Percentiles rank a stretch among this genome's conserved stretches.
Evolutionary conservation across 2,113 vertebrate genomes (phyloP).

Genomic region (Pelusios castaneus): DNA sequence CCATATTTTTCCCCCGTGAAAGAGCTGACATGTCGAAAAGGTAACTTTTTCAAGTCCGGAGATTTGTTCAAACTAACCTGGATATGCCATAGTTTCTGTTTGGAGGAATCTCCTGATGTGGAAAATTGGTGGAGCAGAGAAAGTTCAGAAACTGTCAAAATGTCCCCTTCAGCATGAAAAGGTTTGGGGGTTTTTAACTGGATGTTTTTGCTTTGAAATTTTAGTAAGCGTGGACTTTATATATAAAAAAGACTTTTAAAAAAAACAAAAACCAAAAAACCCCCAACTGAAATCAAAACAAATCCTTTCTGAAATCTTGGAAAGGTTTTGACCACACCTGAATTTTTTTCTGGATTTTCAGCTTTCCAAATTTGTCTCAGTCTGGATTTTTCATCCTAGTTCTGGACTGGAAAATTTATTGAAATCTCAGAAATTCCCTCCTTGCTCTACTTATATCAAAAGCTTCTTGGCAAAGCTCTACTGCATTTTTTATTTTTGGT

Average conservation of each 20-base stretch:
- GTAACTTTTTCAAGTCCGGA: neutral
- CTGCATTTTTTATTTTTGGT: neutral
- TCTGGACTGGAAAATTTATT: neutral
- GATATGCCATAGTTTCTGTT: neutral
- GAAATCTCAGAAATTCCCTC: neutral
- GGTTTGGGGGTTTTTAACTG: neutral
- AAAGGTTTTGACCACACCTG: neutral
- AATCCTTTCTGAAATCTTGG: neutral
- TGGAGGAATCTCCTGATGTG: neutral
- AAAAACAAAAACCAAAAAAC: too few relatives aligned
- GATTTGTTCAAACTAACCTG: neutral
- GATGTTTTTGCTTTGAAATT: neutral
- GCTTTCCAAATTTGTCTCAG: neutral
- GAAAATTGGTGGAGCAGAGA: neutral
- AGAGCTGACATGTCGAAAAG: neutral
- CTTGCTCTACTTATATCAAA: neutral
- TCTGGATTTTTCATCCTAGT: neutral
- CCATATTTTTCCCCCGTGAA: neutral
- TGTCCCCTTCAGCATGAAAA: neutral
- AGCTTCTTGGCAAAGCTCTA: neutral
- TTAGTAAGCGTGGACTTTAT: neutral
- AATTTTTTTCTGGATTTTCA: neutral
- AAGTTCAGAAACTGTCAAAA: neutral
- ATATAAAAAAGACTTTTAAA: neutral
- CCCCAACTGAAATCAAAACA: neutral